These are phyloP conservation scores for Scarus forsteni DNA, from an alignment of 2,797 vertebrate species.

Conservation along the genomic window DNA sequence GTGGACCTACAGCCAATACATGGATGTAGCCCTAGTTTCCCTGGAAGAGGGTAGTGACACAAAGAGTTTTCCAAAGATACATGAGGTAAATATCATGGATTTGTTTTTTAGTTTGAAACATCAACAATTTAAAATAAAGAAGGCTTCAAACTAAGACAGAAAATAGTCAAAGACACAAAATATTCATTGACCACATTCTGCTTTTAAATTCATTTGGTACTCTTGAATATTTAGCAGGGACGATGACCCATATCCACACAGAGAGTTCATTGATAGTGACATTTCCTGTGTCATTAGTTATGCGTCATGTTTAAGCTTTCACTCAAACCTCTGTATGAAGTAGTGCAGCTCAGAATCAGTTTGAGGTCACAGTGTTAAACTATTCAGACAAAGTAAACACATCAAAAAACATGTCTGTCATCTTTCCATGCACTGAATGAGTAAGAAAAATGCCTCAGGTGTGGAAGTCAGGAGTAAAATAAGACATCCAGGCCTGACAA, in stretches of 20 bases:
- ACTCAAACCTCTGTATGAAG: conserved; percentile 30
- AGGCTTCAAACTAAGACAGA: neutral
- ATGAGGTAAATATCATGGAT: conserved; percentile 29
- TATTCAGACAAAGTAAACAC: conserved; percentile 34
- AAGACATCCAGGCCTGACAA: conserved; percentile 30
- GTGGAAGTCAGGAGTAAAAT: conserved; percentile 15
- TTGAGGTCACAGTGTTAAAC: conserved; percentile 6
- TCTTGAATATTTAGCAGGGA: conserved; percentile 16
- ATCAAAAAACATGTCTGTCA: conserved; percentile 34
- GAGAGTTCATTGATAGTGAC: conserved; percentile 54
- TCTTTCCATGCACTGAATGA: conserved; percentile 1
- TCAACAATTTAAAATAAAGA: neutral
- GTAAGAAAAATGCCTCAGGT: conserved; percentile 42
- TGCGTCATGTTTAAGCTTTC: conserved; percentile 39
- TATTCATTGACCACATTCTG: neutral
- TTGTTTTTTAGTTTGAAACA: conserved; percentile 39
- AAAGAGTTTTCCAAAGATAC: conserved; percentile 32
- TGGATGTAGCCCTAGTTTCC: no score
- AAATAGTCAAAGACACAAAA: conserved; percentile 1
- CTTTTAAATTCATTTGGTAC: conserved; percentile 21
- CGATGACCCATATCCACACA: conserved; percentile 48
- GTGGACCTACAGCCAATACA: no score
- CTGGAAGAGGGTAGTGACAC: no score
- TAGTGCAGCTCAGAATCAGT: conserved; percentile 19
- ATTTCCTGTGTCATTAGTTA: conserved; percentile 56